Conservation (phyloP, 2,113 vertebrate species). For the Phoenicopterus ruber region DNA sequence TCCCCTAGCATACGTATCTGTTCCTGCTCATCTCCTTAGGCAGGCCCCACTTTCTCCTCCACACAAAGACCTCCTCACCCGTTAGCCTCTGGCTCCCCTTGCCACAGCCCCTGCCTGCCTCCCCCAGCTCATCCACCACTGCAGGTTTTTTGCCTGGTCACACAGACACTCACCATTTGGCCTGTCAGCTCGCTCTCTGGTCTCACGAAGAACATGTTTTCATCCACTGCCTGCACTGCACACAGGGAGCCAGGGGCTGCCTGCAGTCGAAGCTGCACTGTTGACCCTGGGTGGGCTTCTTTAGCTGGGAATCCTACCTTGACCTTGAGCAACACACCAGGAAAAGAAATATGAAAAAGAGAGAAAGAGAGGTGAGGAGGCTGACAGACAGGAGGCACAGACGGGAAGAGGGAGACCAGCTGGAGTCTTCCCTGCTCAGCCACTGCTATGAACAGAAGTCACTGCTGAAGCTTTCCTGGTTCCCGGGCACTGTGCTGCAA, state of each 20-base stretch:
- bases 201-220: slow-evolving; percentile 71
- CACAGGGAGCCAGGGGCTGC: slow-evolving; percentile 80
- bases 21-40: background rate
- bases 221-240: slow-evolving; percentile 77
- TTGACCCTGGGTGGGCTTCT: slow-evolving; percentile 74
- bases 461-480: background rate
- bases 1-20: background rate
- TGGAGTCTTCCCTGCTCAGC: background rate
- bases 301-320: slow-evolving; percentile 67
- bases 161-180: slow-evolving; percentile 44
- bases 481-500: background rate
- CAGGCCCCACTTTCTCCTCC: background rate
- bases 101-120: background rate
- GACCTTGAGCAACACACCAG: slow-evolving; percentile 50
- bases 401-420: background rate
- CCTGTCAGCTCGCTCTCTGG: slow-evolving; percentile 72
- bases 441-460: background rate
- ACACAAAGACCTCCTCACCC: background rate
- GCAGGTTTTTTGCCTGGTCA: background rate
- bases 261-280: slow-evolving; percentile 66
- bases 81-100: background rate
- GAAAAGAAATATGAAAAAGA: background rate
- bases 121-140: background rate
- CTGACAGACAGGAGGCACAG: background rate
- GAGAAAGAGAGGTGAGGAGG: background rate